phyloP scores from a whole-genome alignment of 2,113 vertebrate species.

The Vicugna pacos region DNA sequence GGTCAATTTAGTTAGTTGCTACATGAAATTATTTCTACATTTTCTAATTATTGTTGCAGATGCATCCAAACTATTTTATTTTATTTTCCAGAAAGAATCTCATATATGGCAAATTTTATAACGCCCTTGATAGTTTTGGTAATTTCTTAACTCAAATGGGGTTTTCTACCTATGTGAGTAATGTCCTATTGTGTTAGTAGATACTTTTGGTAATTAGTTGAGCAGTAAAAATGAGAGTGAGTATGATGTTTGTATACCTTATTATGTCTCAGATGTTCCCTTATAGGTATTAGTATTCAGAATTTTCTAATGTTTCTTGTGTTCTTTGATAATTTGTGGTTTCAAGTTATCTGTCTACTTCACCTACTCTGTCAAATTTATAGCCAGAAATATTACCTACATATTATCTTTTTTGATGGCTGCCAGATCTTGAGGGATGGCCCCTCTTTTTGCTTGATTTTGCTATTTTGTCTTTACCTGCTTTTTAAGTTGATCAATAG shows the following conservation, averaged over 20 bases:
- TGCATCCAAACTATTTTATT: neutral
- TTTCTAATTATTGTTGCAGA: neutral
- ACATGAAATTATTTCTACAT: neutral
- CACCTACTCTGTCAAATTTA: neutral
- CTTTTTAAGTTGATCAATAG: neutral
- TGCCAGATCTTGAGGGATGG: neutral
- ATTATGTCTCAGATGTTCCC: neutral
- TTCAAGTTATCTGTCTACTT: neutral
- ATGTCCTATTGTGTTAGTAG: neutral
- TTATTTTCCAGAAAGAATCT: neutral
- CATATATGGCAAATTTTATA: neutral
- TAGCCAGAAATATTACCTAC: neutral
- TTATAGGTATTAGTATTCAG: neutral
- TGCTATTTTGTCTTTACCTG: neutral
- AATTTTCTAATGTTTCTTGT: neutral
- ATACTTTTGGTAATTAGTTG: neutral
- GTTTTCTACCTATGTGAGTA: neutral
- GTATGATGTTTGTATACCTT: neutral
- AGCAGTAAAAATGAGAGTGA: neutral
- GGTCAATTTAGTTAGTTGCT: neutral
- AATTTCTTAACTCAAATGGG: neutral
- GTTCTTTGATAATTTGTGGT: neutral
- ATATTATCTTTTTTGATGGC: neutral
- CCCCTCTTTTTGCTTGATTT: neutral
- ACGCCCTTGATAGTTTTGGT: neutral